phyloP scores from a whole-genome alignment of 2,113 vertebrate species.

The Hypanus sabinus region DNA sequence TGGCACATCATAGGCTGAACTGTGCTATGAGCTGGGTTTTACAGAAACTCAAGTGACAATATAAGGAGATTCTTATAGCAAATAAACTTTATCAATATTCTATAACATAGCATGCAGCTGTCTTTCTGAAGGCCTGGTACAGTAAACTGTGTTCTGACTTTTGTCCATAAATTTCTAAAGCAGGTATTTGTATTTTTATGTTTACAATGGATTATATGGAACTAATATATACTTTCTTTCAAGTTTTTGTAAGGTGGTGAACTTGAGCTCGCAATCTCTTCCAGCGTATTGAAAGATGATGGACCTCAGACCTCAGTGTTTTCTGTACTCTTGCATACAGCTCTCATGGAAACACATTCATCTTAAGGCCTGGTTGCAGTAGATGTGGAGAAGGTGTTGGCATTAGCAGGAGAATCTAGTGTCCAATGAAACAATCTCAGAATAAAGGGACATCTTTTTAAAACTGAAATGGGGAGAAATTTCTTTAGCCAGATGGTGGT shows the following conservation, averaged over 20 bases:
- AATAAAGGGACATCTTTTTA: too few species aligned
- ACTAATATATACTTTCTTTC: too few species aligned
- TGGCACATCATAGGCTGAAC: too few species aligned
- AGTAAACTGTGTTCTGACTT: neutral
- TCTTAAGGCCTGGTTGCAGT: too few species aligned
- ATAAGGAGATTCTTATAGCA: neutral
- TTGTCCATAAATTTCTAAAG: neutral
- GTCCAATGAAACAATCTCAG: too few species aligned
- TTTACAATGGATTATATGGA: neutral
- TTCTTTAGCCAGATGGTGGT: too few species aligned
- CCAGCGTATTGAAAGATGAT: neutral
- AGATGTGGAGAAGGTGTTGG: too few species aligned
- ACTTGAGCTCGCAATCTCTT: neutral
- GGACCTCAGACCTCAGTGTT: neutral
- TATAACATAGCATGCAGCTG: neutral
- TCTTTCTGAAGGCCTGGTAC: neutral
- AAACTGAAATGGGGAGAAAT: too few species aligned
- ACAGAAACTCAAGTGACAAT: neutral
- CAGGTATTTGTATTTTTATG: neutral
- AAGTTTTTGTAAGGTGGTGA: neutral
- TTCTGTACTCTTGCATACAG: neutral
- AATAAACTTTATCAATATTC: neutral
- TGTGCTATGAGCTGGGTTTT: neutral
- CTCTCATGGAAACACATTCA: too few species aligned
- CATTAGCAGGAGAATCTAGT: too few species aligned